Base-by-base conservation (phyloP, 2,113 vertebrate species). In the Pachyramphus minor region DNA sequence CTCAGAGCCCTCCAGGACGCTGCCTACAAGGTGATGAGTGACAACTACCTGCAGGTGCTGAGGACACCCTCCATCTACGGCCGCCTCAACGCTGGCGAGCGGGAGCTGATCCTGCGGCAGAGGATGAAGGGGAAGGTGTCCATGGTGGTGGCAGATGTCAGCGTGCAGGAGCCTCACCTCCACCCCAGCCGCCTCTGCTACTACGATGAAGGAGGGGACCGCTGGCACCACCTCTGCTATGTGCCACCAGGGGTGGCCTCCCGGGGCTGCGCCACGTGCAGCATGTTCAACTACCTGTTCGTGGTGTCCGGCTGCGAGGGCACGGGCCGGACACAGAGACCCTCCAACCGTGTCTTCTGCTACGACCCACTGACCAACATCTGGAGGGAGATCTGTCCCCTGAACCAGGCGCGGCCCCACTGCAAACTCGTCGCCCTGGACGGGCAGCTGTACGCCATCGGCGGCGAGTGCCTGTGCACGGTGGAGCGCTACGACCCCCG, bases 271-370 rank as follows among this genome's bases (percentile, higher is more conserved):
- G 98, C 99, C 42, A 53, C 98, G 96, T 99, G 99, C 89, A 98
- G 98, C 33, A 98, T 99, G 98, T 99, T 99, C 97, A 99, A 99
- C 95, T 99, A 99, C 87, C 97, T 99, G 62, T 99, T 99, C 4
- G 94, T 99, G 75, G 98, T 98, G n/a, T 98, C 98, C 0, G 99
- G 99, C 47, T 99, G 99, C 21, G 97, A 98, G 93, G 97, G 98
- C 16, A 23, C 25, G 0, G 97, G 97, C 42, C 73, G 31, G 52
- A 87, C 59, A 8, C 97, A 97, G 89, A 97, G 88, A 41, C 98
- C 99, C 8, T 99, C 99, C 84, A 98, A 97, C 77, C 98, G 97
- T 4, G 99, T 99, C 93, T 99, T 99, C 97, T 99, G 99, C 98
- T 99, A 98, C 91, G 99, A 99, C 95, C 99, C 99, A 1, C 58